Evolutionary conservation across 2,797 vertebrate species (phyloP).

Genomic region (Ptychadena robeensis): DNA sequence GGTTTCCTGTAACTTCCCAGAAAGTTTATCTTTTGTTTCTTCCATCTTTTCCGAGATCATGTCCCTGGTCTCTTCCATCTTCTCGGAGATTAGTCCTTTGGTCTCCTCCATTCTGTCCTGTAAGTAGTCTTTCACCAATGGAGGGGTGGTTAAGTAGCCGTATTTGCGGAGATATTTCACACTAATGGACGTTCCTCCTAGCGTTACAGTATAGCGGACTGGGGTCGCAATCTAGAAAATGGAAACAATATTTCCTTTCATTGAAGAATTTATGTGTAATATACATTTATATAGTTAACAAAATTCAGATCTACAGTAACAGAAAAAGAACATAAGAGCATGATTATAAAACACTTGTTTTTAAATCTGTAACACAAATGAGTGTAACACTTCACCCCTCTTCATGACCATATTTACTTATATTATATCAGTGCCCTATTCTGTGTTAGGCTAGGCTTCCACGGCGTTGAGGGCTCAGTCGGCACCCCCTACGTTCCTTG

Average conservation of each 20-base stretch:
- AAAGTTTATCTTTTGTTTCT: conserved; percentile 83
- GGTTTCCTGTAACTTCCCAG: conserved; percentile 88
- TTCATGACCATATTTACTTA: no score
- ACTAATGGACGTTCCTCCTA: conserved; percentile 91
- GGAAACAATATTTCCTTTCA: not conserved
- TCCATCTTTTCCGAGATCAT: conserved; percentile 67
- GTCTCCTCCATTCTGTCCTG: conserved; percentile 96
- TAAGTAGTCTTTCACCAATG: conserved; percentile 90
- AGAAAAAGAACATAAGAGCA: no score
- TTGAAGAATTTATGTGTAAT: not conserved
- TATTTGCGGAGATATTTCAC: conserved; percentile 90
- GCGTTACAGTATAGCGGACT: conserved; percentile 89
- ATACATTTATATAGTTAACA: not conserved
- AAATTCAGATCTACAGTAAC: not conserved
- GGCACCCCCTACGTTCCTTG: no score
- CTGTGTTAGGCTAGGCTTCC: no score
- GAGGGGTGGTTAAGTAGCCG: conserved; percentile 91
- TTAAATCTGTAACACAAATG: no score
- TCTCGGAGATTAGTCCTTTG: conserved; percentile 85
- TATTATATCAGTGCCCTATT: no score
- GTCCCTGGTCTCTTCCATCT: conserved; percentile 84
- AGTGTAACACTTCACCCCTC: no score
- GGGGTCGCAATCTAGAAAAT: conserved; percentile 89
- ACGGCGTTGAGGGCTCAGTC: no score
- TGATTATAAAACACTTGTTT: not conserved